phyloP scores from a whole-genome alignment of 2,888 invertebrate genomes.

The Aspidiotus destructor region DNA sequence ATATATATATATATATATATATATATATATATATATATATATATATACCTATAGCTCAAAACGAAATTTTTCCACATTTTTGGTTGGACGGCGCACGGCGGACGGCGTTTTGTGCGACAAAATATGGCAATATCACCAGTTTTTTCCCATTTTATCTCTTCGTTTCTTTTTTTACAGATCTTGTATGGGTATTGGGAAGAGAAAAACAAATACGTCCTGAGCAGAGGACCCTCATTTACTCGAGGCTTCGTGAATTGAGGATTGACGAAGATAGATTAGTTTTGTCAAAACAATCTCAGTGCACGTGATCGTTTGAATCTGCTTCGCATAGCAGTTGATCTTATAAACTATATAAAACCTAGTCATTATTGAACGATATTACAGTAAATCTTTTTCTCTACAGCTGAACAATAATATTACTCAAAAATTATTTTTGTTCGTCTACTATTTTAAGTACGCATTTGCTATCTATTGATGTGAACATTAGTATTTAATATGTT shows the following conservation, averaged over 20 bases:
- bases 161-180: constrained; percentile 47
- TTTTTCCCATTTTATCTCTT: background rate
- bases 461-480: too few relatives aligned
- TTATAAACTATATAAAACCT: background rate
- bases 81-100: too few relatives aligned
- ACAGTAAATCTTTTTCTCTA: background rate
- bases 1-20: too few relatives aligned
- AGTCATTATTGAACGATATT: constrained; percentile 10
- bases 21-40: too few relatives aligned
- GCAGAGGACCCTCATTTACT: constrained; percentile 56
- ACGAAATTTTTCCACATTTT: too few relatives aligned
- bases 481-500: too few relatives aligned
- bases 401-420: too few relatives aligned
- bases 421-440: too few relatives aligned
- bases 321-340: background rate
- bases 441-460: too few relatives aligned
- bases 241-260: constrained; percentile 49
- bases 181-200: constrained; percentile 62
- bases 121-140: background rate
- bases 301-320: background rate
- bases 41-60: too few relatives aligned
- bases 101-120: background rate
- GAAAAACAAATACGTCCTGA: constrained; percentile 55
- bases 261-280: constrained; percentile 62
- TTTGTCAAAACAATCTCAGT: constrained; percentile 53